Conservation (phyloP, 2,113 vertebrate species). For the Martes martes region DNA sequence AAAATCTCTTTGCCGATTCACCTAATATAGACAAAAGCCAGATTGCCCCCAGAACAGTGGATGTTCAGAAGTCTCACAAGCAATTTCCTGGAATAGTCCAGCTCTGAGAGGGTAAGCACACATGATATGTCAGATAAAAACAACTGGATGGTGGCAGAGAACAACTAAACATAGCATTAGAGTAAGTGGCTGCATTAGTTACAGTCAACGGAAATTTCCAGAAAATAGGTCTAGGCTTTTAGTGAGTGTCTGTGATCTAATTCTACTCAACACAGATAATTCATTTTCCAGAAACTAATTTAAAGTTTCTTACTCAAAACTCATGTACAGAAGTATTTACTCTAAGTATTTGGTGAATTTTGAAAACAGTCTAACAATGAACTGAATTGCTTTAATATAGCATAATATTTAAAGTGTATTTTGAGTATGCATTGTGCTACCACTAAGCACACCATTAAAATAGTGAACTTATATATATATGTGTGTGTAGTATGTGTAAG, state of each 20-base stretch:
- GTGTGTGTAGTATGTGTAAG: not conserved
- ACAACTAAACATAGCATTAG: constrained; percentile 58
- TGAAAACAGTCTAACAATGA: not conserved
- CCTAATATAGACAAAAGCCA: not conserved
- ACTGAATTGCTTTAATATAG: not conserved
- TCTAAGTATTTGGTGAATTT: not conserved
- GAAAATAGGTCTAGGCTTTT: constrained; percentile 63
- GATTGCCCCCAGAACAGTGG: not conserved
- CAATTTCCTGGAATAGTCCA: constrained; percentile 62
- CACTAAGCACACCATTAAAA: not conserved
- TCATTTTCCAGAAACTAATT: constrained; percentile 52
- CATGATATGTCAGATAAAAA: constrained; percentile 34
- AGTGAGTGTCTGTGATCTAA: constrained; percentile 41
- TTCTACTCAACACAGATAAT: not conserved
- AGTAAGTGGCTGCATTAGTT: constrained; percentile 58
- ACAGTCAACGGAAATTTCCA: constrained; percentile 51
- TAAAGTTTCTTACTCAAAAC: constrained; percentile 28
- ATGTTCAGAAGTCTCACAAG: not conserved
- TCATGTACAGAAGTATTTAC: not conserved
- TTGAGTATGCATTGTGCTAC: not conserved
- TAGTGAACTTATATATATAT: not conserved
- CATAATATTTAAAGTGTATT: not conserved
- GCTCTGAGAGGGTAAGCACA: not conserved
- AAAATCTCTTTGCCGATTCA: not conserved
- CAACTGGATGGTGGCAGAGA: constrained; percentile 38